These are phyloP conservation scores for Cephus spinipes DNA, from an alignment of 2,888 invertebrate genomes.

Conservation along the genomic window DNA sequence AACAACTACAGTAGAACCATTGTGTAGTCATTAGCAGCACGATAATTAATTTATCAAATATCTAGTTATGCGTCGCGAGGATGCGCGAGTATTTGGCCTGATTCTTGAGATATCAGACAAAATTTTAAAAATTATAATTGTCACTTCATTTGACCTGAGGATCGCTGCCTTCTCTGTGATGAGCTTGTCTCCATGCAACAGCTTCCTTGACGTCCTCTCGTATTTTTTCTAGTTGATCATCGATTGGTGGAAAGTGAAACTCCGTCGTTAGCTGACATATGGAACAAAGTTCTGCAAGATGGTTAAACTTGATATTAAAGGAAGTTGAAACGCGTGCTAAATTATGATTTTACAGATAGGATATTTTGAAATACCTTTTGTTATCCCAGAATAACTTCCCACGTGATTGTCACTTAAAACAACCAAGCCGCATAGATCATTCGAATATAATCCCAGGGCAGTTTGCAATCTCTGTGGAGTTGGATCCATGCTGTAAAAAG, in stretches of 20 bases:
- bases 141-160: constrained; percentile 44
- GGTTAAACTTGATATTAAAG: background rate
- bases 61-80: background rate
- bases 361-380: constrained; percentile 67
- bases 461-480: constrained; percentile 90
- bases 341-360: background rate
- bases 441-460: constrained; percentile 92
- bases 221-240: constrained; percentile 85
- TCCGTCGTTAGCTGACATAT: constrained; percentile 88
- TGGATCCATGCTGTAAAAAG: constrained; percentile 68
- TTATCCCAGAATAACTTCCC: constrained; percentile 74
- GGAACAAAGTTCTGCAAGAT: constrained; percentile 73
- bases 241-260: constrained; percentile 91
- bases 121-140: background rate
- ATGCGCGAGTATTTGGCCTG: background rate
- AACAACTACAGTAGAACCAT: background rate
- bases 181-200: constrained; percentile 67
- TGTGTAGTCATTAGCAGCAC: background rate
- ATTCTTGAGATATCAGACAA: background rate
- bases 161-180: constrained; percentile 60
- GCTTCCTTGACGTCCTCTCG: constrained; percentile 71
- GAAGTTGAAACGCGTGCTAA: background rate
- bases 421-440: constrained; percentile 89
- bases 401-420: constrained; percentile 78
- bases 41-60: background rate